phyloP scores from a whole-genome alignment of 2,888 invertebrate species.

The Drosophila leonis region DNA sequence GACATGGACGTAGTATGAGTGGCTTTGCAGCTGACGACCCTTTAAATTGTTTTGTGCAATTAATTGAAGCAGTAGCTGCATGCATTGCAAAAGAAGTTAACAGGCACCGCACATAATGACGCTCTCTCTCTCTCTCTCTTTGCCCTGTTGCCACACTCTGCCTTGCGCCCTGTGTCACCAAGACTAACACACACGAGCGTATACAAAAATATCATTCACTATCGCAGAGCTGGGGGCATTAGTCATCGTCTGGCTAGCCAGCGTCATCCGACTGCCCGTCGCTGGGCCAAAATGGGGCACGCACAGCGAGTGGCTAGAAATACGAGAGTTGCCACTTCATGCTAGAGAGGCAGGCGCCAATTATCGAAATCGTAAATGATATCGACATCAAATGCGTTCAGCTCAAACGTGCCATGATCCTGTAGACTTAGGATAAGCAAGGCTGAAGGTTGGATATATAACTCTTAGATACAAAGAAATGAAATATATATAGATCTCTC shows the following conservation, averaged over 20 bases:
- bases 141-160: conserved; percentile 14
- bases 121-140: neutral
- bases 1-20: conserved; percentile 1
- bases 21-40: conserved; percentile 2
- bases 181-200: neutral
- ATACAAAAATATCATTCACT: conserved; percentile 32
- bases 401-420: neutral
- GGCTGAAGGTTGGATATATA: too few relatives aligned
- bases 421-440: neutral
- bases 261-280: conserved; percentile 21
- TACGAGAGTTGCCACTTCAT: conserved; percentile 19
- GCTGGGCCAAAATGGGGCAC: conserved; percentile 15
- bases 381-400: neutral
- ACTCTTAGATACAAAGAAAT: too few relatives aligned
- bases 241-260: conserved; percentile 41
- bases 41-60: conserved; percentile 35
- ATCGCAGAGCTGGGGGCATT: conserved; percentile 26
- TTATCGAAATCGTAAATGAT: conserved; percentile 22
- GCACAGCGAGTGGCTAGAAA: neutral
- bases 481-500: too few relatives aligned
- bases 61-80: conserved; percentile 23
- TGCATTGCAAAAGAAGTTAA: neutral
- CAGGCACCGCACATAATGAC: conserved; percentile 17
- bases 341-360: neutral
- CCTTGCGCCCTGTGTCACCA: conserved; percentile 1